phyloP scores from a whole-genome alignment of 1,140 invertebrate genomes.

The Neodiprion lecontei region DNA sequence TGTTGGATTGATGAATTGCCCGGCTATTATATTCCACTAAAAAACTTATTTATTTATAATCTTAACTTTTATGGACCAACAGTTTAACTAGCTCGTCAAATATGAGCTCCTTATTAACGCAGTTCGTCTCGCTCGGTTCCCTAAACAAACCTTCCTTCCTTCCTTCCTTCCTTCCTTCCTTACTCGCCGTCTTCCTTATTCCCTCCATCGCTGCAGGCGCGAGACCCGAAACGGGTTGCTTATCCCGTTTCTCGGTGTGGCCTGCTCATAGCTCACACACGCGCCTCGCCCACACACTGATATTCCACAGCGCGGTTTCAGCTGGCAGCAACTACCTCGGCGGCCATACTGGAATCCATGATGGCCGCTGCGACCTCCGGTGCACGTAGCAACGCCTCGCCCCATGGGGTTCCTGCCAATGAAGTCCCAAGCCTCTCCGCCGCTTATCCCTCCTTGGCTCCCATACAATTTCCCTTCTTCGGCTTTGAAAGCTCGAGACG shows the following conservation, averaged over 20 bases:
- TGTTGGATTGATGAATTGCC: constrained; percentile 26
- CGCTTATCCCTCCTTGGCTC: constrained; percentile 47
- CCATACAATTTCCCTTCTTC: constrained; percentile 32
- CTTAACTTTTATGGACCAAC: constrained; percentile 6
- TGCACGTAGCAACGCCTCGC: constrained; percentile 43
- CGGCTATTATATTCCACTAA: constrained; percentile 6
- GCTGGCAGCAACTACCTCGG: neutral
- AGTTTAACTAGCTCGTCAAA: constrained; percentile 4
- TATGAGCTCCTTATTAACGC: constrained; percentile 3
- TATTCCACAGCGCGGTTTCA: constrained; percentile 1
- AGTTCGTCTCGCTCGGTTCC: neutral
- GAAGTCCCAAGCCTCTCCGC: constrained; percentile 36
- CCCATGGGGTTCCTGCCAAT: constrained; percentile 52
- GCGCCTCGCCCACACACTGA: neutral
- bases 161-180: too few relatives aligned
- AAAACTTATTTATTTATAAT: constrained; percentile 5
- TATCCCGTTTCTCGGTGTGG: too few relatives aligned
- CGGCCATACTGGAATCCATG: constrained; percentile 59
- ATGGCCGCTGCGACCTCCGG: constrained; percentile 50
- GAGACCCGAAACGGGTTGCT: too few relatives aligned
- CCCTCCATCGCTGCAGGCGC: too few relatives aligned
- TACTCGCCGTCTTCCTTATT: too few relatives aligned
- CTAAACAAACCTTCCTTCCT: neutral
- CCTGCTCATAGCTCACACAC: too few relatives aligned
- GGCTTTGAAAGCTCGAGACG: constrained; percentile 22